A percentile compares a stretch with the other conserved stretches of the same genome.
Conservation (phyloP, 2,113 vertebrate species). For the Spea multiplicata region DNA sequence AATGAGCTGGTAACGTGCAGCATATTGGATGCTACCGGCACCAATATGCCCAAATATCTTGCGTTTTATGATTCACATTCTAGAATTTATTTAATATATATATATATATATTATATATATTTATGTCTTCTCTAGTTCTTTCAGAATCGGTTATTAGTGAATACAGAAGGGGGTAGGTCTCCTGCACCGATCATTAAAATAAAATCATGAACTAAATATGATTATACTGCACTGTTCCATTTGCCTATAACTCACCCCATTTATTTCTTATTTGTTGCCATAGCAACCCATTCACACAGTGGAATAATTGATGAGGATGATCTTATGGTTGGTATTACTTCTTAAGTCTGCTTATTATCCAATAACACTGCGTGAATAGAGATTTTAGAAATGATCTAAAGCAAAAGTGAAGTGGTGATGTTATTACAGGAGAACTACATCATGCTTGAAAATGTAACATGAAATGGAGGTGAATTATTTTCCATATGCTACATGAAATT, state of each 20-base stretch:
- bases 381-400: constrained; percentile 2
- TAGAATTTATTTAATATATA: too few relatives aligned
- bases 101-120: constrained; percentile 9
- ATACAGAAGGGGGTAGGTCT: constrained; percentile 5
- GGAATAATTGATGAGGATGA: constrained; percentile 9
- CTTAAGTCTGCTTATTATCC: constrained; percentile 5
- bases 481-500: too few relatives aligned
- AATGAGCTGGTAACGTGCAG: too few relatives aligned
- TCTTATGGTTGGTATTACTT: not conserved
- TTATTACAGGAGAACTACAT: not conserved
- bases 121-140: constrained; percentile 36
- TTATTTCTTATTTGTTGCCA: not conserved
- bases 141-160: constrained; percentile 26
- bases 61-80: too few relatives aligned
- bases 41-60: too few relatives aligned
- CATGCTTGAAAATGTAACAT: too few relatives aligned
- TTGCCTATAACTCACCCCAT: not conserved
- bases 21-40: too few relatives aligned
- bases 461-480: not conserved
- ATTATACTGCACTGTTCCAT: not conserved
- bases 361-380: constrained; percentile 3
- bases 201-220: constrained; percentile 30
- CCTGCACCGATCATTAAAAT: constrained; percentile 25
- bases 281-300: constrained; percentile 6
- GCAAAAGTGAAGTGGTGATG: not conserved